phyloP scores from a whole-genome alignment of 23 tunicate genomes.

The Aplidium turbinatum region DNA sequence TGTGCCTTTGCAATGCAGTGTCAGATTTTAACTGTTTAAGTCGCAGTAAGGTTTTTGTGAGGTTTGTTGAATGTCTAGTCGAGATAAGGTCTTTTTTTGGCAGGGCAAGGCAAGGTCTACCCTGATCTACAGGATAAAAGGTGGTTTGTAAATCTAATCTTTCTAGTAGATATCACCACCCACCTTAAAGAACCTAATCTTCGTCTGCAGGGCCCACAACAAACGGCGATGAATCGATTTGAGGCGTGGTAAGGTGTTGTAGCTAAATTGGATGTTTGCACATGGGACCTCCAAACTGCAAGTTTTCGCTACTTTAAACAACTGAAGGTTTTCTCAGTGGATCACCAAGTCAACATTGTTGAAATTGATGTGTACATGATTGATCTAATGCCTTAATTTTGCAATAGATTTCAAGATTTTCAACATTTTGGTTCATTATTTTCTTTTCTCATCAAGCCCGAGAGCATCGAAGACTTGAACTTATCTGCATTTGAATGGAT shows the following conservation, averaged over 20 bases:
- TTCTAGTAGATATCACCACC: conserved; percentile 42
- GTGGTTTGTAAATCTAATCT: conserved; percentile 41
- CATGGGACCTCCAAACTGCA: conserved; percentile 44
- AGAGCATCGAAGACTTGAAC: no score
- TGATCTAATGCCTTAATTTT: conserved; percentile 8
- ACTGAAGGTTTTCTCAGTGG: no score
- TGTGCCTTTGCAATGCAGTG: conserved; percentile 34
- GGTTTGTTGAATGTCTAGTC: conserved; percentile 39
- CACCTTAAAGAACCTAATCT: conserved; percentile 39
- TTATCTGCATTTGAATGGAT: no score
- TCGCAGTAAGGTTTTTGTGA: conserved; percentile 39
- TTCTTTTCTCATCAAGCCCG: no score
- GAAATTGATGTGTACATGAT: conserved; percentile 28
- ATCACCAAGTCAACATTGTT: conserved; percentile 25
- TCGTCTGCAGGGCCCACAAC: conserved; percentile 43
- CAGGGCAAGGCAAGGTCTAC: conserved; percentile 20
- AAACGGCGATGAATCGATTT: conserved; percentile 37
- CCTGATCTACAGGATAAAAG: conserved; percentile 41
- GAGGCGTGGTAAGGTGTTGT: conserved; percentile 45
- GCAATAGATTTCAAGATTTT: no score
- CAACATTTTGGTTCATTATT: no score
- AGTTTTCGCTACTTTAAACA: conserved; percentile 46
- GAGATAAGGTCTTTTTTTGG: conserved; percentile 39
- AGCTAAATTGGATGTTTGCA: conserved; percentile 43
- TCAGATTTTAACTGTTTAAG: conserved; percentile 33